A percentile compares a stretch with the other conserved stretches of the same genome.
These are phyloP conservation scores for Lepeophtheirus salmonis DNA, from an alignment of 1,140 invertebrate species.

Conservation along the genomic window DNA sequence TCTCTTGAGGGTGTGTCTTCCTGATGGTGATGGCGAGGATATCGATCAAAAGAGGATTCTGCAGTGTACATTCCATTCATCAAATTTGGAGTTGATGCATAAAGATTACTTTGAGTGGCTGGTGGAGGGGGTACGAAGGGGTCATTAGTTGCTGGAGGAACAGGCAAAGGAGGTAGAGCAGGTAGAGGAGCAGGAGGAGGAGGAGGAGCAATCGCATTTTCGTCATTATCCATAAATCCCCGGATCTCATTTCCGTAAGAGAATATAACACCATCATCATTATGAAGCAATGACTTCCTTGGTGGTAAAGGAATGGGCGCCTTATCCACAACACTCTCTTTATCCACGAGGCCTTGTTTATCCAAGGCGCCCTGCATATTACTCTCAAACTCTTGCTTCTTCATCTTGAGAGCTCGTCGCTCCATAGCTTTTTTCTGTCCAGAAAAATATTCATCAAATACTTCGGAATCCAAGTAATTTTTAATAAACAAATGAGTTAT, in stretches of 20 bases:
- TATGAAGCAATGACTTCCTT: background rate
- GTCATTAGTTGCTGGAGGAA: too few relatives aligned
- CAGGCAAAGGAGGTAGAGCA: too few relatives aligned
- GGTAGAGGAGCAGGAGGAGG: too few relatives aligned
- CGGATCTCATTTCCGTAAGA: background rate
- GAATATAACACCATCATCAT: background rate
- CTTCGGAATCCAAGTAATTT: background rate
- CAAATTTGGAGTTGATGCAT: too few relatives aligned
- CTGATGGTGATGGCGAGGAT: too few relatives aligned
- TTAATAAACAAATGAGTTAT: background rate
- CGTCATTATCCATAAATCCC: background rate
- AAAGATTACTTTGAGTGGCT: too few relatives aligned
- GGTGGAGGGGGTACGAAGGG: too few relatives aligned
- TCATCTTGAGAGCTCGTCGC: background rate
- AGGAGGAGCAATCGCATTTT: too few relatives aligned
- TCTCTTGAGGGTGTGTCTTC: too few relatives aligned
- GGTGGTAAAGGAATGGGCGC: background rate
- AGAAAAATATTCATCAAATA: background rate
- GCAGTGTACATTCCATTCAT: background rate
- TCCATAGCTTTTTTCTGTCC: background rate
- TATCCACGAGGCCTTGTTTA: background rate
- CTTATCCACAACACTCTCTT: too few relatives aligned
- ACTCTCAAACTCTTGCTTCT: background rate
- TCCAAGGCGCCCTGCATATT: background rate
- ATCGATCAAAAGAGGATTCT: background rate